Evolutionary conservation across 2,888 invertebrate species (phyloP), one percentile per base, ranked within the genome.

Genomic region (Toxonevra muliebris): DNA sequence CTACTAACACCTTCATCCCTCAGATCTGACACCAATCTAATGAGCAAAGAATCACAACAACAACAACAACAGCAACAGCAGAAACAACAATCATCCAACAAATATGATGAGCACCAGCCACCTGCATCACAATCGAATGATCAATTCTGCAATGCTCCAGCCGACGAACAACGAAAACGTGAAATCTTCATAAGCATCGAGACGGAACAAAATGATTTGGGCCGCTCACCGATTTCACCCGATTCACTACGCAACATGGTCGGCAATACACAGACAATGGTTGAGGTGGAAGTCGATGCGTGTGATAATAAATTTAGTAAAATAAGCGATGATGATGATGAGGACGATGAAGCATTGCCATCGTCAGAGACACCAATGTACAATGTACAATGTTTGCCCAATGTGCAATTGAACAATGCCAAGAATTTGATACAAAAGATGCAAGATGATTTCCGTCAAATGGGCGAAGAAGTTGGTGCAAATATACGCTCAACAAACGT

Each of bases 101-200:
- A 45, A 3, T 63, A 60, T 19, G 59, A 63, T 5, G 64, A 67
- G 0, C 55, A 54, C 17, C 52, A 60, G n/a, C 57, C 64, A 1
- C 7, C 17, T 1, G 4, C 17, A 53, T 15, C 15, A 53, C 52
- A 10, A 48, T 17, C 50, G 10, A 17, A 53, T n/a, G 12, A 59
- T 17, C 9, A 2, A 12, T 54, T 43, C 62, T 48, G 50, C 19
- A 17, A 9, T 45, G n/a, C 5, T 40, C 41, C 48, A 12, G 50
- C 1, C 17, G 48, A 48, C 10, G 69, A 71, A 8, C 67, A 73
- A 13, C 78, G 78, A 57, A 82, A 82, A 68, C 78, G 80, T 43
- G 84, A 84, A 68, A 84, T 84, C 42, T 84, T 84, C 53, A 84
- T 84, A 15, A 83, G 84, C 73, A 84, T 84, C 66, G 84, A 84